Conservation (phyloP, 2,113 vertebrate genomes). For the Sander vitreus region DNA sequence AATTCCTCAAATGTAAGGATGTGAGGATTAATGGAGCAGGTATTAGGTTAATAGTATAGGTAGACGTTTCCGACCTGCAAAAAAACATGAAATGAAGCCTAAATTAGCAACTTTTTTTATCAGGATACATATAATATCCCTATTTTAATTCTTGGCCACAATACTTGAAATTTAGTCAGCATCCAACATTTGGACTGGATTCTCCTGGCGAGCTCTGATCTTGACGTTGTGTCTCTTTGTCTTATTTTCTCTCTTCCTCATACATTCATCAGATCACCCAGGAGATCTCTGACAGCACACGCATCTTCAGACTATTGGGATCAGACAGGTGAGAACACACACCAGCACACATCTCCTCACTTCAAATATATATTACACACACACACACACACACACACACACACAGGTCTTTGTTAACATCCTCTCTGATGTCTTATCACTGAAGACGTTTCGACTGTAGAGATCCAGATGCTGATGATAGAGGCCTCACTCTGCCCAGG, state of each 20-base stretch:
- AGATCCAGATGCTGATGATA: constrained; percentile 57
- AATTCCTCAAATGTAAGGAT: background rate
- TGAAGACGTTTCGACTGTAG: constrained; percentile 70
- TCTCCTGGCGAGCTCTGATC: background rate
- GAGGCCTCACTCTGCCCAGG: constrained; percentile 71
- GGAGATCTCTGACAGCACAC: constrained; percentile 97
- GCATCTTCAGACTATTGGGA: constrained; percentile 98
- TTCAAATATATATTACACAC: constrained; percentile 5
- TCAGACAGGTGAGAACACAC: constrained; percentile 93
- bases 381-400: constrained; percentile 12
- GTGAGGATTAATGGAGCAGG: background rate
- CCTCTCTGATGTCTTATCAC: constrained; percentile 68
- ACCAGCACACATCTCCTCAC: background rate
- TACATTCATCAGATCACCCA: constrained; percentile 91
- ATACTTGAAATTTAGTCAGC: background rate
- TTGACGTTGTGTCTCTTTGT: too few species aligned
- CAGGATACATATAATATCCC: background rate
- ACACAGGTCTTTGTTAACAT: constrained; percentile 53
- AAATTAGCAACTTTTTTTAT: background rate
- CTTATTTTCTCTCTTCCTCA: constrained; percentile 3
- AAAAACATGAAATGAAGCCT: background rate
- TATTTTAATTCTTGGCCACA: background rate
- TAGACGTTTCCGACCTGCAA: background rate
- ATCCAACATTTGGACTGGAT: background rate
- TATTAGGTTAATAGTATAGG: background rate